Conservation (phyloP, 2,797 vertebrate genomes). For the Hoplostethus atlanticus region DNA sequence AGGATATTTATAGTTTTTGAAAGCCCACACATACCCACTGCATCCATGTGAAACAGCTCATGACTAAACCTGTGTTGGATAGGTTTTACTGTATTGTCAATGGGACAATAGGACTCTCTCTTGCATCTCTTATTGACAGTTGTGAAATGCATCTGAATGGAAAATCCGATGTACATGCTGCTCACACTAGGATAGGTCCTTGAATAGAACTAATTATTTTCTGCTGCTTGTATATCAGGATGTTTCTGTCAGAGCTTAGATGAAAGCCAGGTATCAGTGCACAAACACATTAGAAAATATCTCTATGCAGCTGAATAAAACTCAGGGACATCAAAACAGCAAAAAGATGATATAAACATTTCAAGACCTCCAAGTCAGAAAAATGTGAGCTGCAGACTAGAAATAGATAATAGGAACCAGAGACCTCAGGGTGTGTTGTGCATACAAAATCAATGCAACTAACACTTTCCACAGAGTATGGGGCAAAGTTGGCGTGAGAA, state of each 20-base stretch:
- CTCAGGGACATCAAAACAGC: background rate
- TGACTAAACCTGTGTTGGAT: slow-evolving; percentile 1
- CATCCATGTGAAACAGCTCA: background rate
- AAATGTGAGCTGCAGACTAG: background rate
- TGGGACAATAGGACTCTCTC: background rate
- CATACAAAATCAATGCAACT: no score
- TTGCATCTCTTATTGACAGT: background rate
- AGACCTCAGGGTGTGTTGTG: no score
- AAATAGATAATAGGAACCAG: no score
- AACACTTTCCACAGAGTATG: background rate
- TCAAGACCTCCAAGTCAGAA: background rate
- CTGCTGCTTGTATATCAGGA: background rate
- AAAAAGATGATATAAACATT: background rate
- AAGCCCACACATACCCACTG: background rate
- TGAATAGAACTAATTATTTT: background rate
- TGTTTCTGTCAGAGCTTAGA: background rate
- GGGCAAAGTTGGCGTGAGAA: background rate
- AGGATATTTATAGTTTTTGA: background rate
- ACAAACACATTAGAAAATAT: background rate
- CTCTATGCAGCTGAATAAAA: background rate
- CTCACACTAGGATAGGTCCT: background rate
- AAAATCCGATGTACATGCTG: background rate
- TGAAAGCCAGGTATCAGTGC: no score
- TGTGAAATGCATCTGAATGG: background rate
- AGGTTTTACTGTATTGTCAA: background rate